phyloP scores from a whole-genome alignment of 1,140 invertebrate genomes.

The Neodiprion pinetum region DNA sequence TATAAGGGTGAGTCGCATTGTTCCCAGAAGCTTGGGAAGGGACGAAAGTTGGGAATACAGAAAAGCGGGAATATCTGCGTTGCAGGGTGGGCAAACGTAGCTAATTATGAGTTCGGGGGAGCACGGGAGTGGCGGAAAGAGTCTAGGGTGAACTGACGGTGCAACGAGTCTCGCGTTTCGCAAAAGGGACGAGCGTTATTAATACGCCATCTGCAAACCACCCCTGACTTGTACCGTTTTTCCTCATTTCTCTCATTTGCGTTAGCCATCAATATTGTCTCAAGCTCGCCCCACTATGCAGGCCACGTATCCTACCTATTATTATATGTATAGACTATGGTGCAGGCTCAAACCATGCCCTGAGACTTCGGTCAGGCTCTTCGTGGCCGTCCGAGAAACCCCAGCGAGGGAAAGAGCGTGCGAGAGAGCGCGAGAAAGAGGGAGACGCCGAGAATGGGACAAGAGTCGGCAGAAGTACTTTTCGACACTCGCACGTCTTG shows the following conservation, averaged over 20 bases:
- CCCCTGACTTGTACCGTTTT: background rate
- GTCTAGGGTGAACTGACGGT: background rate
- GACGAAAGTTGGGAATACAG: background rate
- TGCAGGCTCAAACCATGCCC: no score
- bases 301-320: no score
- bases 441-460: no score
- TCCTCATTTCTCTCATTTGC: conserved; percentile 5
- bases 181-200: background rate
- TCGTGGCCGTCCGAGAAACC: no score
- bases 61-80: background rate
- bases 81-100: background rate
- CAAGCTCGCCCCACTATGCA: background rate
- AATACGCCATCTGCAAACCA: conserved; percentile 1
- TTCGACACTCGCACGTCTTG: no score
- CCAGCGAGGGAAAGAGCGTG: no score
- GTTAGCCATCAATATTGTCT: conserved; percentile 4
- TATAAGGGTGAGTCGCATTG: background rate
- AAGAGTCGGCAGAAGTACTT: no score
- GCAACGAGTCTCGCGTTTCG: background rate
- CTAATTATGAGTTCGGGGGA: background rate
- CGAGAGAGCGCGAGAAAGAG: no score
- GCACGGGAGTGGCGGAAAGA: background rate
- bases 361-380: no score
- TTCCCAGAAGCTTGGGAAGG: background rate
- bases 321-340: no score